Evolutionary conservation across 2,888 invertebrate species (phyloP), one percentile per base, ranked within the genome.

Genomic region (Matsumyia berberina): DNA sequence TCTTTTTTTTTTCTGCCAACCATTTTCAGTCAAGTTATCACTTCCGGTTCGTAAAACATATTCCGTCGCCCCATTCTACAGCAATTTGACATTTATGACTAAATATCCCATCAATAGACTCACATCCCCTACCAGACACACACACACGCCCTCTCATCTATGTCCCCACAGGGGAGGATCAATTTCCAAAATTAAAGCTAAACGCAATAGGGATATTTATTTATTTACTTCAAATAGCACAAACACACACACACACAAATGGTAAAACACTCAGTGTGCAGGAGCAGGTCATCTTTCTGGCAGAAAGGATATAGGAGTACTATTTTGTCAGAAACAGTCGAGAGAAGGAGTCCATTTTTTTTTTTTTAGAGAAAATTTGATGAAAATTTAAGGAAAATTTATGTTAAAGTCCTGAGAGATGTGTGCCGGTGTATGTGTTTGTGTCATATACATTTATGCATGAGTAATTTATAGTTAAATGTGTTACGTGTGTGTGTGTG

Each of bases 181-280:
- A 73, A 78, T 83, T 82, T 67, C 12, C 73, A 44, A 69, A 78
- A 78, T 78, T 83, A 78, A 83, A 83, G 42, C 62, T 55, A 67
- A 83, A 78, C 62, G 73, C 67, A 69, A 83, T 58, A 73, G 53
- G 53, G 62, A 73, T 73, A 73, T 78, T 78, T 78, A 78, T 83
- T 73, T 78, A 83, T 78, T 67, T 62, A 62, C 72, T 60, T 67
- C 11, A 19, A 72, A 67, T 69, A 15, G 73, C 42, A 73, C 72
- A 49, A 8, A 46, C 17, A 19, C 7, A 35, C n/a, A 15, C 49
- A 37, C 46, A 15, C 49, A 64, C 24, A 55, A 24, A 24, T 4
- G n/a, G n/a, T n/a, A n/a, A 53, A 49, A 51, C 17, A 42, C 12
- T 44, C 44, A 24, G 8, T 0, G 8, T 12, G 11, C 29, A 42